phyloP scores from a whole-genome alignment of 2,113 vertebrate species.

The Eurystomus gularis region DNA sequence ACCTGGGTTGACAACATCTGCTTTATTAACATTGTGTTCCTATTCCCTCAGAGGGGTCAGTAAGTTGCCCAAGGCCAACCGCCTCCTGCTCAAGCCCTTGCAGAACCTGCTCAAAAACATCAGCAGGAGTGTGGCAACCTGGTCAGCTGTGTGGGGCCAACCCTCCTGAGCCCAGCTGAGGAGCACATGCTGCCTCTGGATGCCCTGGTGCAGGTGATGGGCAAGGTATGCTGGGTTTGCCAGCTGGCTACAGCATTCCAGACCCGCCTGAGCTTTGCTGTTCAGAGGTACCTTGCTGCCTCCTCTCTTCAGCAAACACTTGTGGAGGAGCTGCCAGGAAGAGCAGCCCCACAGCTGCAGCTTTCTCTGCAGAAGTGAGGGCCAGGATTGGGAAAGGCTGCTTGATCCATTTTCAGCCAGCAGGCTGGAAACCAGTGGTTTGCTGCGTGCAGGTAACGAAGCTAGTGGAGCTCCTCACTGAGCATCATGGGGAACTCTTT shows the following conservation, averaged over 20 bases:
- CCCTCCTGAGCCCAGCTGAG: background rate
- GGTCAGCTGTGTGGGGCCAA: background rate
- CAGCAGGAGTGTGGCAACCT: background rate
- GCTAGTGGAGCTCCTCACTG: too few relatives aligned
- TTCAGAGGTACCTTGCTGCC: too few relatives aligned
- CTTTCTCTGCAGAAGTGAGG: background rate
- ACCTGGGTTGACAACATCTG: fast-evolving
- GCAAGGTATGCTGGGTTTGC: background rate
- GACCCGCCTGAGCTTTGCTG: too few relatives aligned
- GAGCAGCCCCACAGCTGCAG: background rate
- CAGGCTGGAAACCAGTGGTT: background rate
- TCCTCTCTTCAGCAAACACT: background rate
- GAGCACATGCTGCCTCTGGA: background rate
- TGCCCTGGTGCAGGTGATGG: background rate
- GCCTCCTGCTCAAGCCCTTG: background rate
- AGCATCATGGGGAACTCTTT: too few relatives aligned
- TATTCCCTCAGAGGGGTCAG: background rate
- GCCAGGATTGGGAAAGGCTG: background rate
- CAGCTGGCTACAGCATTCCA: background rate
- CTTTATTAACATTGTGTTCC: background rate
- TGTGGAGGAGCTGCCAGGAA: fast-evolving
- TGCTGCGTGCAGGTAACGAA: background rate
- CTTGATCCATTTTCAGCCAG: background rate
- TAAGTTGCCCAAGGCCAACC: background rate
- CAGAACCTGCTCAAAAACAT: background rate